phyloP scores from a whole-genome alignment of 2,113 vertebrate genomes.

The Corythaixoides concolor region DNA sequence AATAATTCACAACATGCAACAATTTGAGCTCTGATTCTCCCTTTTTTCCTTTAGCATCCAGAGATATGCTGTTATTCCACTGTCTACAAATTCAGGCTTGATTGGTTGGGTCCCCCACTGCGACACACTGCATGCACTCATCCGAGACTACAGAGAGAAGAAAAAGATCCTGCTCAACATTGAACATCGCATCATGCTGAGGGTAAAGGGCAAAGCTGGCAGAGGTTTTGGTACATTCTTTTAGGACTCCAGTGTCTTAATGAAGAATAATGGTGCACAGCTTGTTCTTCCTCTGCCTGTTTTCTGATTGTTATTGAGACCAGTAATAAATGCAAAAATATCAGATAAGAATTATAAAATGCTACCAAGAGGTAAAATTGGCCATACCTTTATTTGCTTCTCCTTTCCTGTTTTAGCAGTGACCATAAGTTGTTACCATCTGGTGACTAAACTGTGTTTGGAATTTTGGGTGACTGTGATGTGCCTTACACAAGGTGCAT shows the following conservation, averaged over 20 bases:
- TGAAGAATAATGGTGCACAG: not conserved
- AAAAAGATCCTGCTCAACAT: conserved; percentile 99
- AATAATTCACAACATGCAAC: not conserved
- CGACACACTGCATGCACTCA: conserved; percentile 95
- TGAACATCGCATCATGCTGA: conserved; percentile 97
- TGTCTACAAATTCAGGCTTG: conserved; percentile 96
- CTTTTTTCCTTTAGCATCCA: conserved; percentile 83
- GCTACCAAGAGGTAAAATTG: not conserved
- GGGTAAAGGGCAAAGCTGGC: conserved; percentile 73
- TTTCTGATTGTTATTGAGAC: not conserved
- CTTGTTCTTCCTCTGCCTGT: not conserved
- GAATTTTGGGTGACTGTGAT: not conserved
- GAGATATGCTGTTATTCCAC: conserved; percentile 94
- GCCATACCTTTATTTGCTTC: not conserved
- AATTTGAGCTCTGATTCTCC: not conserved
- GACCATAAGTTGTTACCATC: not conserved
- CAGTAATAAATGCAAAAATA: not conserved
- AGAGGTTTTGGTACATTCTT: not conserved
- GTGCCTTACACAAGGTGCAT: not conserved
- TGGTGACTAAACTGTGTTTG: not conserved
- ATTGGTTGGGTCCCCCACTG: conserved; percentile 99
- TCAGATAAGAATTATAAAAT: not conserved
- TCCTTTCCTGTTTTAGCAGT: not conserved
- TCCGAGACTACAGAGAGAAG: conserved; percentile 97
- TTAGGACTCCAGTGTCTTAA: not conserved